phyloP scores from a whole-genome alignment of 2,888 invertebrate genomes.

The Mesopsocus fuscifrons region DNA sequence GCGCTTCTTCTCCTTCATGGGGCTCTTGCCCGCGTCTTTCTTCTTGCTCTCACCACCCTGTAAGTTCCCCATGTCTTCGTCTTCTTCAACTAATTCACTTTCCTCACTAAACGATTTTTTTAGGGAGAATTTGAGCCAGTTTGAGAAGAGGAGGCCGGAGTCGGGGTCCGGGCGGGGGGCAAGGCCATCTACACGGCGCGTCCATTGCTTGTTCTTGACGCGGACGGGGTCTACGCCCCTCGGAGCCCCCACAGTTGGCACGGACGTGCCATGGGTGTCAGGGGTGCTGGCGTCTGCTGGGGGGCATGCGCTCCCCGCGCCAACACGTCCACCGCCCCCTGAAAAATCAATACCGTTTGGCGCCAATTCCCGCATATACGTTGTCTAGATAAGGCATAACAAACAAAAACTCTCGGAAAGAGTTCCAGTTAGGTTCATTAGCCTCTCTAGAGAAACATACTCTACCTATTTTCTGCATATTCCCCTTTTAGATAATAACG shows the following conservation, averaged over 20 bases:
- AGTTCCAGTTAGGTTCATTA: too few species aligned
- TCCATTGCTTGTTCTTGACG: conserved; percentile 3
- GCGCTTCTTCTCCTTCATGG: conserved; percentile 13
- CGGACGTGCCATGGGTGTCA: not conserved
- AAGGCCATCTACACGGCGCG: not conserved
- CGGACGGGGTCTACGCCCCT: not conserved
- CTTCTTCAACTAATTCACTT: not conserved
- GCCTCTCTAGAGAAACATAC: too few species aligned
- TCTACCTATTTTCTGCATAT: too few species aligned
- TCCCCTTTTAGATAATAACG: too few species aligned
- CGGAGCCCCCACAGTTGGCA: not conserved
- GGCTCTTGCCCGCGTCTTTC: conserved; percentile 18
- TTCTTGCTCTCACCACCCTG: conserved; percentile 23
- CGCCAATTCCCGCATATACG: too few species aligned
- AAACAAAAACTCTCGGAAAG: too few species aligned
- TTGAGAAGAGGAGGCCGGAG: not conserved
- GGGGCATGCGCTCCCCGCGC: not conserved
- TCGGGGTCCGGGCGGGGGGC: not conserved
- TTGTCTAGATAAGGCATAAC: too few species aligned
- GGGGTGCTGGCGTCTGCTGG: not conserved
- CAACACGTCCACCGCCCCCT: not conserved
- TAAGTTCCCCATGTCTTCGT: conserved; percentile 23
- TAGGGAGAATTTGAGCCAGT: not conserved
- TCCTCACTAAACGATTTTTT: not conserved
- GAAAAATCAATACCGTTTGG: not conserved